These are phyloP conservation scores for Lamproptera curius DNA, from an alignment of 2,888 invertebrate species.

Conservation along the genomic window DNA sequence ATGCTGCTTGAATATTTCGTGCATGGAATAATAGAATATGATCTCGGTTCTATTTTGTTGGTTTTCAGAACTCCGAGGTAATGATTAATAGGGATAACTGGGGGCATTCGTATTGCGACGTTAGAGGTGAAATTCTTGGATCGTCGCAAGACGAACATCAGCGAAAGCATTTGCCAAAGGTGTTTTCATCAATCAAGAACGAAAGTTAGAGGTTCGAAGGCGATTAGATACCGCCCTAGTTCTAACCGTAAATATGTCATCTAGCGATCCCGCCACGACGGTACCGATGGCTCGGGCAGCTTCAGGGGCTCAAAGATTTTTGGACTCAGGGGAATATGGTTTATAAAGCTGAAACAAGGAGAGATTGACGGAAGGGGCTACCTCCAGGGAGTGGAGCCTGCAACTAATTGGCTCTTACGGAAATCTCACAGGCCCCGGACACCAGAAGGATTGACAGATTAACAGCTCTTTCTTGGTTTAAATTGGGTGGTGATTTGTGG, in stretches of 20 bases:
- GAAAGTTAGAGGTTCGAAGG: slow-evolving; percentile 24
- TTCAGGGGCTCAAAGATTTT: slow-evolving; percentile 80
- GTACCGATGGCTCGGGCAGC: slow-evolving; percentile 74
- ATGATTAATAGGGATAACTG: too few relatives aligned
- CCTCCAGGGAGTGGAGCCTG: slow-evolving; percentile 86
- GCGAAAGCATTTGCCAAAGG: slow-evolving; percentile 77
- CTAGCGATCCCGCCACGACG: slow-evolving; percentile 73
- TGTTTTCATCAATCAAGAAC: slow-evolving; percentile 83
- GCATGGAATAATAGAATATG: slow-evolving; percentile 84
- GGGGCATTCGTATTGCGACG: too few relatives aligned
- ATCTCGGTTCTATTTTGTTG: slow-evolving; percentile 81
- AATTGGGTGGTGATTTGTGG: slow-evolving; percentile 85
- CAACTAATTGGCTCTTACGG: slow-evolving; percentile 85
- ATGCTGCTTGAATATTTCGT: slow-evolving; percentile 60
- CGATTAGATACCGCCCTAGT: too few relatives aligned
- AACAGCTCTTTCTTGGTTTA: slow-evolving; percentile 83
- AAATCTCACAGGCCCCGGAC: slow-evolving; percentile 84
- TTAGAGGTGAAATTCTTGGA: too few relatives aligned
- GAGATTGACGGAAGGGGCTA: slow-evolving; percentile 83
- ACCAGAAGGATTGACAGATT: slow-evolving; percentile 84
- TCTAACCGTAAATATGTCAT: slow-evolving; percentile 50
- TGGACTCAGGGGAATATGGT: slow-evolving; percentile 74
- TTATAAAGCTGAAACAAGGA: slow-evolving; percentile 81
- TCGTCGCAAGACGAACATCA: slow-evolving; percentile 73
- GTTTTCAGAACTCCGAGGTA: slow-evolving; percentile 25